phyloP scores from a whole-genome alignment of 2,797 vertebrate species.

The Rhinella marina region DNA sequence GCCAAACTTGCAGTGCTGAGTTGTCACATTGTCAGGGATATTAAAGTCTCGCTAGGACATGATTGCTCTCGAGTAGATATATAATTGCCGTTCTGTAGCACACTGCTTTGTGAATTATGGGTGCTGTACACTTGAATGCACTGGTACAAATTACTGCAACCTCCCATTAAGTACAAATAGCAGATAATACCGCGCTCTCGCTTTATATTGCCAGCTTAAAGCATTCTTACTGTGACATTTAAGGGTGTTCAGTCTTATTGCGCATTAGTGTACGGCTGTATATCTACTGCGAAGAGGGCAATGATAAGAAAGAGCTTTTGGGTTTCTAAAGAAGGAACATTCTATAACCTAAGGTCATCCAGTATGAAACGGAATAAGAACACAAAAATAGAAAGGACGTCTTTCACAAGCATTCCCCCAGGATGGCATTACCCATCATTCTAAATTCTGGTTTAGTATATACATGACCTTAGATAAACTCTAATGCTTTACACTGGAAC shows the following conservation, averaged over 20 bases:
- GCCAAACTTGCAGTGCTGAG: slow-evolving; percentile 29
- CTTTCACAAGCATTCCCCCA: too few relatives aligned
- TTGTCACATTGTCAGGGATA: slow-evolving; percentile 45
- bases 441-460: neutral
- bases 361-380: neutral
- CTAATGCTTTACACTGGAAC: neutral
- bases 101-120: slow-evolving; percentile 15
- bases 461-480: neutral
- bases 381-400: neutral
- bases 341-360: neutral
- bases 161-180: slow-evolving; percentile 33
- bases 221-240: neutral
- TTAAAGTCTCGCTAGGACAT: slow-evolving; percentile 21
- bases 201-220: slow-evolving; percentile 3
- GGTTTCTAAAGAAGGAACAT: neutral
- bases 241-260: slow-evolving; percentile 9
- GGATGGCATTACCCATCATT: neutral
- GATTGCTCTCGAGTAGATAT: slow-evolving; percentile 19
- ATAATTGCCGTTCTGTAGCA: slow-evolving; percentile 18
- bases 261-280: neutral
- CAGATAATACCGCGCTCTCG: slow-evolving; percentile 3
- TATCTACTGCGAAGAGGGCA: neutral
- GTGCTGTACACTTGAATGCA: slow-evolving; percentile 11
- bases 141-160: slow-evolving; percentile 44
- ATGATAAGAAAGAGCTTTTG: neutral